Conservation (phyloP, 2,888 invertebrate genomes). For the Catocala nupta region DNA sequence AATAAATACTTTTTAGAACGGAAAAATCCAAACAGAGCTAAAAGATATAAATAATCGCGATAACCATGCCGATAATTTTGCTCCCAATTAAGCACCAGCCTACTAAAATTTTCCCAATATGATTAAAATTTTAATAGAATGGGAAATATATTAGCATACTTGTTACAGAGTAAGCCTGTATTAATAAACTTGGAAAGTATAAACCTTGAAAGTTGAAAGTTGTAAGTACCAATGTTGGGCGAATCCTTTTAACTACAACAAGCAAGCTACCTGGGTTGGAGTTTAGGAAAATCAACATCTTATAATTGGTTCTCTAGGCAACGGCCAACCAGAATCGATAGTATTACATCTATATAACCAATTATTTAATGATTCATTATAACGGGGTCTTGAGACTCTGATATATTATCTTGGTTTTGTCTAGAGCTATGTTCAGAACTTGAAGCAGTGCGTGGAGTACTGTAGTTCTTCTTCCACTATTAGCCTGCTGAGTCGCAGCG, state of each 20-base stretch:
- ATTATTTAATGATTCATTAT: no score
- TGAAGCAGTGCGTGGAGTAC: no score
- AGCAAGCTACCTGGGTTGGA: conserved; percentile 1
- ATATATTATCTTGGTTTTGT: no score
- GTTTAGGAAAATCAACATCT: conserved; percentile 20
- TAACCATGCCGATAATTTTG: no score
- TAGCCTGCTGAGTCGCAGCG: no score
- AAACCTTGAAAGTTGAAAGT: conserved; percentile 20
- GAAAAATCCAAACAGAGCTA: no score
- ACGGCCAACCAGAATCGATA: background rate
- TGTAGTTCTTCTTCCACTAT: no score
- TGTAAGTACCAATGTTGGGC: conserved; percentile 5
- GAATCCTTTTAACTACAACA: conserved; percentile 22
- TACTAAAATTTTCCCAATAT: background rate
- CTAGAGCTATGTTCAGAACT: no score
- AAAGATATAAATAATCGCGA: no score
- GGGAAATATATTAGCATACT: conserved; percentile 13
- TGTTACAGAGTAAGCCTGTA: conserved; percentile 18
- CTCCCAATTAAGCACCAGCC: background rate
- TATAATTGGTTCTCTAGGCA: conserved; percentile 7
- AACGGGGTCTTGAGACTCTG: no score
- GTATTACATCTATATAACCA: background rate
- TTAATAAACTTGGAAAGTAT: conserved; percentile 17
- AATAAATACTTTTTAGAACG: no score
- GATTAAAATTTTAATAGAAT: conserved; percentile 14